Evolutionary conservation across 2,797 vertebrate species (phyloP), one percentile per base, ranked within the genome.

Genomic region (Rallus crepitans): DNA sequence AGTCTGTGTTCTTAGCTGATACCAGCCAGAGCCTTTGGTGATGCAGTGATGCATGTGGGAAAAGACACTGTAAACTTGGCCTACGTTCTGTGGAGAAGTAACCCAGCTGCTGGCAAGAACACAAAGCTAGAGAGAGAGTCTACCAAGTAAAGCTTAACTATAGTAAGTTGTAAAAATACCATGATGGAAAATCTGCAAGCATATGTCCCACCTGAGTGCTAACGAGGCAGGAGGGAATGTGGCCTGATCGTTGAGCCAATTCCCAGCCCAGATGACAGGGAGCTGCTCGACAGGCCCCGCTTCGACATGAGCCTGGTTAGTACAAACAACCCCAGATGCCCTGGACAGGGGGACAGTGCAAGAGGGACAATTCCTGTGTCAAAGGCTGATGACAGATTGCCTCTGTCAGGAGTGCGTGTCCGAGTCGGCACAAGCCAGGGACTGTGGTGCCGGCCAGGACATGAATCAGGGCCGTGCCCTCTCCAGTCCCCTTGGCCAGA

Each of bases 241-340:
- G 47, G 45, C 13, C 66, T 24, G 4, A 11, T 21, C 6, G 2
- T 0, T 56, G 89, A 71, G 73, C 45, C 53, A 27, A 11, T 79
- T 84, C 69, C 94, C 82, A 61, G 77, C 31, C 24, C 75, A 27
- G 50, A 28, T 53, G 45, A 37, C 65, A 42, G 23, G 57, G 78
- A 79, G 56, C 24, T 20, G 42, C 59, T 47, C 24, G 25, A 19
- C 92, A 82, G 71, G 50, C 61, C 35, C 52, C 40, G 48, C 56
- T 33, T 27, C 6, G 0, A 4, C 42, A 60, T 2, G 17, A 57
- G 37, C 5, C 0, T 56, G 52, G 68, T 28, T 53, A 20, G 40
- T 83, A 92, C 85, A 94, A 92, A 83, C 85, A 89, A 84, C 35
- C 80, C 25, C 77, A 45, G 48, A 8, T 23, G 65, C 79, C 59